phyloP scores from a whole-genome alignment of 1,140 invertebrate genomes.

The Drosophila pandora region DNA sequence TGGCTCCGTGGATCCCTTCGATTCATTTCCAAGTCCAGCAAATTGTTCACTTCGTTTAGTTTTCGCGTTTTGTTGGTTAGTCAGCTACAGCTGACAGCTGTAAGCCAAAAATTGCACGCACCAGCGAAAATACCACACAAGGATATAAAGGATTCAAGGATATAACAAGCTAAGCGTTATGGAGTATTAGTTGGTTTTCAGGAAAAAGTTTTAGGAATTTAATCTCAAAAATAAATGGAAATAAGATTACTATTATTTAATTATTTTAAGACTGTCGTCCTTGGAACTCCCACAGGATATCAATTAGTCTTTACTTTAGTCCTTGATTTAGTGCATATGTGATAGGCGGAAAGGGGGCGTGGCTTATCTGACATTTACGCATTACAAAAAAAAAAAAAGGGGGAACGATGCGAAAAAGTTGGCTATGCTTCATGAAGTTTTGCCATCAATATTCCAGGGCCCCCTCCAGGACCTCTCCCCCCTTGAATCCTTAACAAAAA shows the following conservation, averaged over 20 bases:
- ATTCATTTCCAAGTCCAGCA: conserved; percentile 30
- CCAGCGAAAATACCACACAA: conserved; percentile 30
- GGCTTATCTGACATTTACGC: conserved; percentile 71
- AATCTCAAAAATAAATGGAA: too few species aligned
- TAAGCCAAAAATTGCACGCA: conserved; percentile 60
- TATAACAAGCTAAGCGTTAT: background rate
- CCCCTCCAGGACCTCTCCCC: background rate
- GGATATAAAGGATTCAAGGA: background rate
- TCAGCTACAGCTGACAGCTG: conserved; percentile 52
- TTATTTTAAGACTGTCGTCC: background rate
- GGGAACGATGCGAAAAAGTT: conserved; percentile 33
- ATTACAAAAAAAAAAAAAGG: conserved; percentile 45
- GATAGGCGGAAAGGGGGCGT: background rate
- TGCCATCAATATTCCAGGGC: conserved; percentile 66
- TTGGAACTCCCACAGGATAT: background rate
- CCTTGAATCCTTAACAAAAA: background rate
- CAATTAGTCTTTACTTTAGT: background rate
- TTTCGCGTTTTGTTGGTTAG: conserved; percentile 38
- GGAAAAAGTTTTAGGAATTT: too few species aligned
- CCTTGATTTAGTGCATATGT: background rate
- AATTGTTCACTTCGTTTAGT: conserved; percentile 68
- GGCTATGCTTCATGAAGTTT: conserved; percentile 74
- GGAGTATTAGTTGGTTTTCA: too few species aligned
- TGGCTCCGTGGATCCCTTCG: background rate
- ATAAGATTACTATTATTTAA: too few species aligned